Conservation (phyloP, 1,140 invertebrate species). For the Aphis craccivora region DNA sequence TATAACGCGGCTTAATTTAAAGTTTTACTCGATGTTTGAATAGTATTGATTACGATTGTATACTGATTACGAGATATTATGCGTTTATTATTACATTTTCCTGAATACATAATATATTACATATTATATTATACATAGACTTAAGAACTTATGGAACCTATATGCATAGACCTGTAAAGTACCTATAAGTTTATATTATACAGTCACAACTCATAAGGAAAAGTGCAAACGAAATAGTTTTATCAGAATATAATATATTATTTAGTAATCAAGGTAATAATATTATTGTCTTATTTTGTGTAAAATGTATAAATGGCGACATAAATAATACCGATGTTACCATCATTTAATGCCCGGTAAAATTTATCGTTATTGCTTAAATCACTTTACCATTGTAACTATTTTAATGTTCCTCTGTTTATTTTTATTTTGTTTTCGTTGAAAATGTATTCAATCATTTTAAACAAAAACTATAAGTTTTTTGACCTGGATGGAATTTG, state of each 20-base stretch:
- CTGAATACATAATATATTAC: neutral
- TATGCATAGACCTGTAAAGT: neutral
- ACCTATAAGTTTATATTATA: neutral
- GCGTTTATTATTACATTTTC: neutral
- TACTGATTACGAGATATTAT: neutral
- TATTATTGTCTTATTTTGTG: neutral
- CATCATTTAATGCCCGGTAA: neutral
- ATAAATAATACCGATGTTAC: neutral
- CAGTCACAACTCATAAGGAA: neutral
- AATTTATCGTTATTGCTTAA: neutral
- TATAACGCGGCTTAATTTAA: neutral
- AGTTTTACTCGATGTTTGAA: neutral
- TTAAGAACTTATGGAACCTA: neutral
- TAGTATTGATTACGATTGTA: neutral
- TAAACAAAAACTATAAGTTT: neutral
- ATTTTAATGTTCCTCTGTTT: neutral
- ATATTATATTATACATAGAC: neutral
- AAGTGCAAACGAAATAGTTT: neutral
- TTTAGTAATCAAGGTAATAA: neutral
- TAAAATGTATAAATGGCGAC: neutral
- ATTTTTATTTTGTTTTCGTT: neutral
- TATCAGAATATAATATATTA: neutral
- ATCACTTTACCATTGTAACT: neutral
- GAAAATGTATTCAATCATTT: neutral
- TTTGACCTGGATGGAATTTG: neutral